Conservation (phyloP, 2,797 vertebrate species). For the Chlorospingus semifuscus region DNA sequence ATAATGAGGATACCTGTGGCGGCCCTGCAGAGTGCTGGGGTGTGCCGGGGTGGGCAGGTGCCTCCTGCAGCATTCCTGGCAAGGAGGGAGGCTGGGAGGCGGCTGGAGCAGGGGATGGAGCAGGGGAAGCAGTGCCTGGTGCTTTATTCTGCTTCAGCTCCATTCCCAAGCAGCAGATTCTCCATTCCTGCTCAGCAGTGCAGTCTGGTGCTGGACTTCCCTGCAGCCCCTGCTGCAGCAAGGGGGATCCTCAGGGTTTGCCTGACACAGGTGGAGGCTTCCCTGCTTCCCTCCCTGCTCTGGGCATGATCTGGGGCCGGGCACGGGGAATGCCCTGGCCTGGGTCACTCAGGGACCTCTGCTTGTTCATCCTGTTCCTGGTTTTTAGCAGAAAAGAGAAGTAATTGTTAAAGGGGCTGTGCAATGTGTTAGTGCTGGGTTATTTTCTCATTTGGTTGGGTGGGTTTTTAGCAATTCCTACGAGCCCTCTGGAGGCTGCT, state of each 20-base stretch:
- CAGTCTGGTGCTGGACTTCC: background rate
- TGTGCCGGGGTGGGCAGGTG: background rate
- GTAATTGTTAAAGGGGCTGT: background rate
- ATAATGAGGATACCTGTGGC: background rate
- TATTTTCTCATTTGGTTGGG: background rate
- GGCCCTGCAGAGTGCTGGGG: background rate
- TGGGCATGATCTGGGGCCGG: fast-evolving
- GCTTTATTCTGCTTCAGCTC: background rate
- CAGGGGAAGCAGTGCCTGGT: fast-evolving
- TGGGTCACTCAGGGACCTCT: background rate
- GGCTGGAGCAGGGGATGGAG: background rate
- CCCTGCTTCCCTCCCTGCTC: background rate
- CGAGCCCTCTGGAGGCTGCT: background rate
- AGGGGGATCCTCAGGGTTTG: slow-evolving; percentile 24
- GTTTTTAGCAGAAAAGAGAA: background rate
- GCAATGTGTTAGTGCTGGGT: fast-evolving
- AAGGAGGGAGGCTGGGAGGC: background rate
- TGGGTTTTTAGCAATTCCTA: background rate
- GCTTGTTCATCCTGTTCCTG: background rate
- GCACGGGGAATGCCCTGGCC: background rate
- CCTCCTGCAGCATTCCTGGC: background rate
- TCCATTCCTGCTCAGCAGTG: background rate
- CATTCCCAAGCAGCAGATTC: background rate
- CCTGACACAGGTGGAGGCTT: background rate
- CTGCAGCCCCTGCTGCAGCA: background rate